phyloP scores from a whole-genome alignment of 2,797 vertebrate species.

The Gymnocypris eckloni region DNA sequence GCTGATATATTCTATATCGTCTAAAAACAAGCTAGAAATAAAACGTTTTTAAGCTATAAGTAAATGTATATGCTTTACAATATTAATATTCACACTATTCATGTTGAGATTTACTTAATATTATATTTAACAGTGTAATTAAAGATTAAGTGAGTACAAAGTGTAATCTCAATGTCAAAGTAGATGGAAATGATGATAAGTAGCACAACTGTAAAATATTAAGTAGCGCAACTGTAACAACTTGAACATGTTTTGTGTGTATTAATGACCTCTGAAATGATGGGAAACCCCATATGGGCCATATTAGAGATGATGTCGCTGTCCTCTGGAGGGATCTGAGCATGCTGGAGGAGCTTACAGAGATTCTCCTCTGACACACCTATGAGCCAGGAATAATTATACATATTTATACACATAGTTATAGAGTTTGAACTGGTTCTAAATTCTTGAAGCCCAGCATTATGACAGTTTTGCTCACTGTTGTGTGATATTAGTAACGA shows the following conservation, averaged over 20 bases:
- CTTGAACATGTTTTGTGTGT: background rate
- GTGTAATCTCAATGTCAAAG: background rate
- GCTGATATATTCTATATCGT: background rate
- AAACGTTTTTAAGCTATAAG: background rate
- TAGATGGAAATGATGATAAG: background rate
- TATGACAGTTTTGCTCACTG: background rate
- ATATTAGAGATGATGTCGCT: constrained; percentile 99
- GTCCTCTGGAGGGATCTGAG: constrained; percentile 95
- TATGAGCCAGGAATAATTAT: constrained; percentile 60
- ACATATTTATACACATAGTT: constrained; percentile 21
- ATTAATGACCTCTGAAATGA: constrained; percentile 88
- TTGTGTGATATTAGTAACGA: constrained; percentile 8
- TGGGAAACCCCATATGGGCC: constrained; percentile 93
- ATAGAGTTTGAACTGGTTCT: background rate
- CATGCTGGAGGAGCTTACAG: constrained; percentile 97
- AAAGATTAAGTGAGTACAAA: constrained; percentile 1
- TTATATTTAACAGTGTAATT: background rate
- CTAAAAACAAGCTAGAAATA: background rate
- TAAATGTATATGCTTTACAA: background rate
- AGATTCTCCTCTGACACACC: constrained; percentile 97
- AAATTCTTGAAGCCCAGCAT: background rate
- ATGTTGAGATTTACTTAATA: background rate
- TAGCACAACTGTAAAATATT: background rate
- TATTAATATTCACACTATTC: background rate
- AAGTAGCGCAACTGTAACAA: too few relatives aligned